These are phyloP conservation scores for Verasper variegatus DNA, from an alignment of 2,113 vertebrate species.

Conservation along the genomic window DNA sequence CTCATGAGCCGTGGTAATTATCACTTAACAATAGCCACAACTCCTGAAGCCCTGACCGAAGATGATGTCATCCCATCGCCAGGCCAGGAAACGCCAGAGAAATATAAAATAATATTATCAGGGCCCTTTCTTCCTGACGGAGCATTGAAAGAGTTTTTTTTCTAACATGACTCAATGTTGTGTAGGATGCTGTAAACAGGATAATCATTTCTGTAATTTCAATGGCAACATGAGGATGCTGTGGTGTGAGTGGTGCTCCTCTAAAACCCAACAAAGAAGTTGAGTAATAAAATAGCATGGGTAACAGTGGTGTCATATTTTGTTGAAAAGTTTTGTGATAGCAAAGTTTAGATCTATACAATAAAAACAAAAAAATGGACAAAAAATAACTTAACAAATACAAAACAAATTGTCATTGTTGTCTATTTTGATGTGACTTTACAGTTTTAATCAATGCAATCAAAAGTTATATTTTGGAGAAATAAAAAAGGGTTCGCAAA, in stretches of 20 bases:
- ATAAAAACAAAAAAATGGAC: background rate
- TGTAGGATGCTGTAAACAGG: constrained; percentile 31
- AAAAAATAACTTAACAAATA: background rate
- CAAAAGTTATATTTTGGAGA: background rate
- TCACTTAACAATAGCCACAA: constrained; percentile 78
- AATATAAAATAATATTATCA: constrained; percentile 55
- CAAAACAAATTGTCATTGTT: background rate
- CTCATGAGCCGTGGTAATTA: constrained; percentile 78
- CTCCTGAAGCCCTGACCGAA: constrained; percentile 68
- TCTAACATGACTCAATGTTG: constrained; percentile 13
- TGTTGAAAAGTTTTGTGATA: background rate
- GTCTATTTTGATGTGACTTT: background rate
- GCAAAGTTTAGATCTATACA: background rate
- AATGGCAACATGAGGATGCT: constrained; percentile 8
- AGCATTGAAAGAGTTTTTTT: constrained; percentile 21
- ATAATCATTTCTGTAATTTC: constrained; percentile 49
- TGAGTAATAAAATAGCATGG: constrained; percentile 10
- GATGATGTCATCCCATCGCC: constrained; percentile 68
- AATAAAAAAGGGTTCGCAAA: background rate
- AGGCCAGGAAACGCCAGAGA: constrained; percentile 32
- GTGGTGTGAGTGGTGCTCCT: constrained; percentile 17
- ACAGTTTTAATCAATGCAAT: background rate
- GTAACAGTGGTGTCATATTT: constrained; percentile 2
- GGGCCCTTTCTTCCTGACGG: constrained; percentile 44
- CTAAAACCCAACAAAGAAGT: constrained; percentile 16